Base-by-base conservation (phyloP, 2,113 vertebrate species). In the Ivindomyrus marchei region DNA sequence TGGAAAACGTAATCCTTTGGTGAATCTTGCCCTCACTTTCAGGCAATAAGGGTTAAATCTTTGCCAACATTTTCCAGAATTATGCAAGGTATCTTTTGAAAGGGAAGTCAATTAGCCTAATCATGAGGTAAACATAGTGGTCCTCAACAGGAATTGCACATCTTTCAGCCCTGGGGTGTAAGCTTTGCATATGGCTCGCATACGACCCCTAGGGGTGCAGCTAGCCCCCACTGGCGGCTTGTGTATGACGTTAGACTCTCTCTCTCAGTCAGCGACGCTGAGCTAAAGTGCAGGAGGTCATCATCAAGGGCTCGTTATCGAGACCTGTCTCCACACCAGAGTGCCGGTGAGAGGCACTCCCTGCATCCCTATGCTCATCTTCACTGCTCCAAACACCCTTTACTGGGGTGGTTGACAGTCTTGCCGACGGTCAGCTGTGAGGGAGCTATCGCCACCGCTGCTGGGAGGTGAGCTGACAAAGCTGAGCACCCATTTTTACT, bases 381-480 rank as follows among this genome's bases (percentile, higher is more conserved):
- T 15, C 36, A 8, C 83, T 42, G 46, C 10, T 24, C 53, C 39
- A 27, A 31, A 58, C 52, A 36, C 85, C 62, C 85, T 27, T 6
- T 46, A 58, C 58, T 11, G 85, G 39, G 45, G 11, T 86, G 21
- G 6, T 19, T 53, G 36, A 49, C 31, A 74, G 21, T 24, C 56
- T 56, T 56, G 53, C 53, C 19, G 83, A 86, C n/a, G 39, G 84
- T 53, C 56, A 90, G 90, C 74, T 88, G n/a, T 66, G 31, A 17
- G 89, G 77, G 89, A 89, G 83, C 90, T 89, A 90, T 92, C 91
- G 89, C 90, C 90, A 92, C 83, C 83, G 85, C 62, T 70, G 90
- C 90, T 88, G 91, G 89, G 92, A 84, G 91, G 90, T 89, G 83
- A 4, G 3, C 91, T 92, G 93, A 94, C 91, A 94, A 91, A 47